Conservation (phyloP, 2,797 vertebrate genomes). For the Enteromius unitaeniatus region DNA sequence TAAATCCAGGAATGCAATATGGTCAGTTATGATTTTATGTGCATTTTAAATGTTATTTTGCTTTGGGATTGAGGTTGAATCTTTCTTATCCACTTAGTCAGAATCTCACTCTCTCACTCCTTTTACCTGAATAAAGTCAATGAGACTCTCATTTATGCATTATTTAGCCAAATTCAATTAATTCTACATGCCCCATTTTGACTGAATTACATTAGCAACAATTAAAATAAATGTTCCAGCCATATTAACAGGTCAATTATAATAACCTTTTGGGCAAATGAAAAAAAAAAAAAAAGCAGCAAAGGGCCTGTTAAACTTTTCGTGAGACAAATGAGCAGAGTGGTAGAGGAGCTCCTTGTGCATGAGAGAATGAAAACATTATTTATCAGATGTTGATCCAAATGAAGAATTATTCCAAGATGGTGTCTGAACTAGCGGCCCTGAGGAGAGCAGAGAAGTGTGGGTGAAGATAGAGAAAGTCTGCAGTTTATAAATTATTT, state of each 20-base stretch:
- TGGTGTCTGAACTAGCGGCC: slow-evolving; percentile 39
- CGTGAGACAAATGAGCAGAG: slow-evolving; percentile 49
- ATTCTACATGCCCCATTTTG: slow-evolving; percentile 44
- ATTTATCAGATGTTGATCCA: slow-evolving; percentile 53
- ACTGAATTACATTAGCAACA: slow-evolving; percentile 59
- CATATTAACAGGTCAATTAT: slow-evolving; percentile 63
- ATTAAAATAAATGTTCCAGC: slow-evolving; percentile 60
- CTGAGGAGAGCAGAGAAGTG: slow-evolving; percentile 2
- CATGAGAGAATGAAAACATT: slow-evolving; percentile 41
- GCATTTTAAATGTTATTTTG: background rate
- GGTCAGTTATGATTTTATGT: background rate
- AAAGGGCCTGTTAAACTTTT: slow-evolving; percentile 40
- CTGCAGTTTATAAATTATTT: slow-evolving; percentile 63
- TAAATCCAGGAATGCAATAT: background rate
- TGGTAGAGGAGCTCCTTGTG: slow-evolving; percentile 21
- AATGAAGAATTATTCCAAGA: slow-evolving; percentile 54
- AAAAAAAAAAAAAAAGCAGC: slow-evolving; percentile 1
- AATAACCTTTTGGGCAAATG: slow-evolving; percentile 56
- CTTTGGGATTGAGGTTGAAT: slow-evolving; percentile 1
- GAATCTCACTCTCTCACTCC: slow-evolving; percentile 36
- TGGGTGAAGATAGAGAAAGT: slow-evolving; percentile 29
- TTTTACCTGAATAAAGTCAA: slow-evolving; percentile 47
- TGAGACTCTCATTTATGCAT: slow-evolving; percentile 63
- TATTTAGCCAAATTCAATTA: slow-evolving; percentile 68
- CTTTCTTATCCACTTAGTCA: background rate